phyloP scores from a whole-genome alignment of 2,888 invertebrate species.

The Asteroscopus sphinx region DNA sequence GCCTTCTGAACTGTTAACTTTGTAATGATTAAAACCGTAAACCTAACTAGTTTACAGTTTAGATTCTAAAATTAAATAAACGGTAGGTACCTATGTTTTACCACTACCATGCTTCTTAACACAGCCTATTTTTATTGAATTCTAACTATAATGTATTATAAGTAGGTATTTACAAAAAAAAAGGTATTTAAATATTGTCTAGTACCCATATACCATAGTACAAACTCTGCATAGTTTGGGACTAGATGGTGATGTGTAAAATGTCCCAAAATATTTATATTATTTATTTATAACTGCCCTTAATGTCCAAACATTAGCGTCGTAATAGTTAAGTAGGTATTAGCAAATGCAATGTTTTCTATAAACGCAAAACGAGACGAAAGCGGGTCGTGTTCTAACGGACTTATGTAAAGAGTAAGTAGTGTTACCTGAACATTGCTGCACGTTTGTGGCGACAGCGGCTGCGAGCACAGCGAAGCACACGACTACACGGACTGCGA shows the following conservation, averaged over 20 bases:
- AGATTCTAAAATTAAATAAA: too few relatives aligned
- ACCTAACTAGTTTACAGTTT: too few relatives aligned
- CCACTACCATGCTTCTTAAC: background rate
- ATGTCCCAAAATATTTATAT: too few relatives aligned
- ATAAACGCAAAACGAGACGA: conserved; percentile 60
- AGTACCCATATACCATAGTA: too few relatives aligned
- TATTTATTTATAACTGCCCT: conserved; percentile 19
- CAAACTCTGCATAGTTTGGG: too few relatives aligned
- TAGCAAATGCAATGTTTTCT: conserved; percentile 33
- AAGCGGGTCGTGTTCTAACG: conserved; percentile 73
- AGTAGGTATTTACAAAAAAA: too few relatives aligned
- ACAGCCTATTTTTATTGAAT: conserved; percentile 5
- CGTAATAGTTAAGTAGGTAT: conserved; percentile 3
- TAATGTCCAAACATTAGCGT: conserved; percentile 15
- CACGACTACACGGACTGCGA: conserved; percentile 71
- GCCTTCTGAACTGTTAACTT: too few relatives aligned
- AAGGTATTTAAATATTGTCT: too few relatives aligned
- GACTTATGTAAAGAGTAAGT: conserved; percentile 66
- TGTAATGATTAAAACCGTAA: too few relatives aligned
- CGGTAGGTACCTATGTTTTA: background rate
- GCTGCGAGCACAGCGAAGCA: conserved; percentile 68
- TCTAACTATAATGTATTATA: too few relatives aligned
- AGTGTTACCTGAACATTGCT: conserved; percentile 79
- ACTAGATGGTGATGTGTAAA: too few relatives aligned
- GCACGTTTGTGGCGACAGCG: conserved; percentile 74